phyloP scores from a whole-genome alignment of 2,113 vertebrate species.

The human region DNA sequence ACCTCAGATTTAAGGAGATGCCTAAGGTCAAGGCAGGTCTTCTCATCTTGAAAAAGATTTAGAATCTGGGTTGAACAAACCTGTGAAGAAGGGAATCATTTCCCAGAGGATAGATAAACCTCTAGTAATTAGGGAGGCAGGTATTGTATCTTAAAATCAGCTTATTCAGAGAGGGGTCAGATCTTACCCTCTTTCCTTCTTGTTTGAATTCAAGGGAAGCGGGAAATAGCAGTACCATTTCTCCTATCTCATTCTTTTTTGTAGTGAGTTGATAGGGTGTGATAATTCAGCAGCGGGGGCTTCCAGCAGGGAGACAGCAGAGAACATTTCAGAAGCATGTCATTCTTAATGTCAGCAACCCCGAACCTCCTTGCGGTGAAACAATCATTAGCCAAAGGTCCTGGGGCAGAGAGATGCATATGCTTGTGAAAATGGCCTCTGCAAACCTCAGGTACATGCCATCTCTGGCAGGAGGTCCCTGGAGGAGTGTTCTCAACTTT shows the following conservation, averaged over 20 bases:
- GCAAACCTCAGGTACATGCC: neutral
- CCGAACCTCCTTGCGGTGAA: rapidly evolving
- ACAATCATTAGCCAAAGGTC: neutral
- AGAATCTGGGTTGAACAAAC: neutral
- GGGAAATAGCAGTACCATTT: neutral
- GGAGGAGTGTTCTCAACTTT: neutral
- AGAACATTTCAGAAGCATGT: neutral
- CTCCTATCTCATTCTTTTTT: neutral
- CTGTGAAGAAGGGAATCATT: neutral
- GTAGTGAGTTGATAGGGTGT: neutral
- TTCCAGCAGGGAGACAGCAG: neutral
- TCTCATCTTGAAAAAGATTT: slow-evolving; percentile 3
- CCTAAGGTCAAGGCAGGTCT: no score
- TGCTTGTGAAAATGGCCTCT: neutral
- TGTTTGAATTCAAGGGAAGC: neutral
- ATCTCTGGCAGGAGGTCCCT: neutral
- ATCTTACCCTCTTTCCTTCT: neutral
- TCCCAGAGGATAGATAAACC: neutral
- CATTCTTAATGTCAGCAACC: neutral
- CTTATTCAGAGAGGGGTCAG: neutral
- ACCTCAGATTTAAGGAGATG: neutral
- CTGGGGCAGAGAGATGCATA: neutral
- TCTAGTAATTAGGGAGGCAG: neutral
- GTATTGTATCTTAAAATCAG: neutral
- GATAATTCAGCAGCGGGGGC: neutral